These are phyloP conservation scores for Periophthalmus modestus DNA, from an alignment of 2,113 vertebrate genomes.

Conservation along the genomic window DNA sequence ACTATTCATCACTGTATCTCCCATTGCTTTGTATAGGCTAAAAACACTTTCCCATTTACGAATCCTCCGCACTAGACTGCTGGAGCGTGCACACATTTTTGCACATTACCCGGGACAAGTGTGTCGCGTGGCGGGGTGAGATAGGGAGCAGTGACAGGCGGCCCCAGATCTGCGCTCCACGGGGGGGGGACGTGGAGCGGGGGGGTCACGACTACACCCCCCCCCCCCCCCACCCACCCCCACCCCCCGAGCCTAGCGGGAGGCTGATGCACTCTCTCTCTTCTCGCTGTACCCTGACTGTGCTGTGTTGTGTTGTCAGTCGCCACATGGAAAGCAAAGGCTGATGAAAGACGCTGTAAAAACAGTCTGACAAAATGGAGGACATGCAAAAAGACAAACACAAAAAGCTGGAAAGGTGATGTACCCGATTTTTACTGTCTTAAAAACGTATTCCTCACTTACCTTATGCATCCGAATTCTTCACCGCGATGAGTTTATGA, in stretches of 20 bases:
- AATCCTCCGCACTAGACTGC: slow-evolving; percentile 31
- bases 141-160: slow-evolving; percentile 55
- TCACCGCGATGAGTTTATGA: no score
- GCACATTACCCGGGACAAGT: slow-evolving; percentile 49
- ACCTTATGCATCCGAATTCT: no score
- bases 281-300: slow-evolving; percentile 21
- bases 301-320: slow-evolving; percentile 33
- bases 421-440: no score
- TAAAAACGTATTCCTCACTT: no score
- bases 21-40: not conserved
- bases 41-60: not conserved
- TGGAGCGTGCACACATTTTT: slow-evolving; percentile 37
- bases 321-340: slow-evolving; percentile 13
- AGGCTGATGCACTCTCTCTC: slow-evolving; percentile 41
- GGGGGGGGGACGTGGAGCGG: slow-evolving; percentile 45
- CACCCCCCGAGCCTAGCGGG: slow-evolving; percentile 43
- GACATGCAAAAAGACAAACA: not conserved
- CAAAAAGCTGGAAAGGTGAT: not conserved
- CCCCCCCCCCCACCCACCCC: no score
- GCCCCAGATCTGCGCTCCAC: slow-evolving; percentile 41
- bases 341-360: not conserved
- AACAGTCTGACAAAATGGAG: not conserved
- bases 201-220: slow-evolving; percentile 50
- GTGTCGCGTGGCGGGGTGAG: slow-evolving; percentile 43
- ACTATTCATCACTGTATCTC: no score